Conservation (phyloP, 2,113 vertebrate species). For the Hemicordylus capensis region DNA sequence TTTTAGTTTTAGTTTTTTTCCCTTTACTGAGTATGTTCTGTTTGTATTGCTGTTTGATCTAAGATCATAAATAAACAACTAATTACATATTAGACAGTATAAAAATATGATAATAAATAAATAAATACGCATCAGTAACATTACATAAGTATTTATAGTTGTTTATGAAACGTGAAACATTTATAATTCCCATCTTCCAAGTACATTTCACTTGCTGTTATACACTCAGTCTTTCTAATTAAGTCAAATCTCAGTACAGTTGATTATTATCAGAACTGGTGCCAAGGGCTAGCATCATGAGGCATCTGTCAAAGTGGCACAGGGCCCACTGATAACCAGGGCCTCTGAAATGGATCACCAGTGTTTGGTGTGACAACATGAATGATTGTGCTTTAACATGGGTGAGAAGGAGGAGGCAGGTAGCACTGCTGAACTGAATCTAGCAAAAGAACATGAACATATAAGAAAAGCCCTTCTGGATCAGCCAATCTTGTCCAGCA, state of each 20-base stretch:
- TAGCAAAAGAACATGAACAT: no score
- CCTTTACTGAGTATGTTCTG: no score
- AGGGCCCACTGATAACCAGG: neutral
- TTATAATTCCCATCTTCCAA: constrained; percentile 35
- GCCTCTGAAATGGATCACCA: neutral
- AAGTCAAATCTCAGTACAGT: neutral
- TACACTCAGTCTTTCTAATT: constrained; percentile 12
- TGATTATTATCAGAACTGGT: neutral
- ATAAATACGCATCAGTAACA: no score
- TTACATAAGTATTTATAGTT: constrained; percentile 54
- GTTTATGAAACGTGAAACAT: constrained; percentile 56
- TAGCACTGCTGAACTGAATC: neutral
- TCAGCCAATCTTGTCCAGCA: no score
- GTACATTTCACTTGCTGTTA: constrained; percentile 51
- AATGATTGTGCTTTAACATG: neutral
- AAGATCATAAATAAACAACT: no score
- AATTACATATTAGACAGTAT: no score
- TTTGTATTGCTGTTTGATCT: no score
- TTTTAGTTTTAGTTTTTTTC: no score
- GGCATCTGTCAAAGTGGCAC: neutral
- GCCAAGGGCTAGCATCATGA: neutral
- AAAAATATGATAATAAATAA: no score
- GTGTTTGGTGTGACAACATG: neutral
- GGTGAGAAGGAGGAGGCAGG: neutral
- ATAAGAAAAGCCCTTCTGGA: no score